A percentile compares a stretch with the other conserved stretches of the same genome.
These are phyloP conservation scores for Phortica magna DNA, from an alignment of 2,888 invertebrate species.

Conservation along the genomic window DNA sequence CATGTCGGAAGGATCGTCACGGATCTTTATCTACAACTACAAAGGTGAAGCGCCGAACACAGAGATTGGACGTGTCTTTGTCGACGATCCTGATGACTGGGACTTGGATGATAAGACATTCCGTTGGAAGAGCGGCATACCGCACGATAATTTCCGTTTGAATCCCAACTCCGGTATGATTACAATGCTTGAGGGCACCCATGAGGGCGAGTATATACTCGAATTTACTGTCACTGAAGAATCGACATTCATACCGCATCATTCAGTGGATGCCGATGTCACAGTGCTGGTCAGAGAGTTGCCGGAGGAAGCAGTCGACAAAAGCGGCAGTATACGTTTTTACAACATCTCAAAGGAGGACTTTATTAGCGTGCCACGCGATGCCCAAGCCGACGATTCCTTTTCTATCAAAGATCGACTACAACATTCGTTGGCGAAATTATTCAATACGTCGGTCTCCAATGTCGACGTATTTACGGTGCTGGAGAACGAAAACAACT, in stretches of 20 bases:
- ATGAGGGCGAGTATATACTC: conserved; percentile 86
- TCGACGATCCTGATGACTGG: conserved; percentile 98
- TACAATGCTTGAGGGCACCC: conserved; percentile 88
- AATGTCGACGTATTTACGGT: conserved; percentile 97
- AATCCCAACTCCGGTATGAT: conserved; percentile 90
- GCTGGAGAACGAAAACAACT: conserved; percentile 82
- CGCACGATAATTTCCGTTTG: conserved; percentile 85
- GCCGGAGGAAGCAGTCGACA: conserved; percentile 93
- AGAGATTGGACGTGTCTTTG: conserved; percentile 91
- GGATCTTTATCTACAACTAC: conserved; percentile 96
- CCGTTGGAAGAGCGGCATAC: conserved; percentile 80
- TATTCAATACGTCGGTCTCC: conserved; percentile 87
- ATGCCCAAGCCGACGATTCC: conserved; percentile 67
- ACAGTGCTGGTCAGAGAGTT: conserved; percentile 92
- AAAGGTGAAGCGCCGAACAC: conserved; percentile 89
- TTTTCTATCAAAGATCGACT: conserved; percentile 77
- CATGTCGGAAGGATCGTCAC: conserved; percentile 92
- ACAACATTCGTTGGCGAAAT: conserved; percentile 81
- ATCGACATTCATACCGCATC: conserved; percentile 80
- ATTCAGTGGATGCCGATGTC: conserved; percentile 90
- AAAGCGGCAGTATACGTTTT: conserved; percentile 94
- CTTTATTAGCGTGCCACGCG: conserved; percentile 83
- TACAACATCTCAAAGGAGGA: conserved; percentile 89
- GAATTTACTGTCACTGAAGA: conserved; percentile 87
- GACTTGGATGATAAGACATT: conserved; percentile 95